phyloP scores from a whole-genome alignment of 2,797 vertebrate species.

The Danio kyathit region DNA sequence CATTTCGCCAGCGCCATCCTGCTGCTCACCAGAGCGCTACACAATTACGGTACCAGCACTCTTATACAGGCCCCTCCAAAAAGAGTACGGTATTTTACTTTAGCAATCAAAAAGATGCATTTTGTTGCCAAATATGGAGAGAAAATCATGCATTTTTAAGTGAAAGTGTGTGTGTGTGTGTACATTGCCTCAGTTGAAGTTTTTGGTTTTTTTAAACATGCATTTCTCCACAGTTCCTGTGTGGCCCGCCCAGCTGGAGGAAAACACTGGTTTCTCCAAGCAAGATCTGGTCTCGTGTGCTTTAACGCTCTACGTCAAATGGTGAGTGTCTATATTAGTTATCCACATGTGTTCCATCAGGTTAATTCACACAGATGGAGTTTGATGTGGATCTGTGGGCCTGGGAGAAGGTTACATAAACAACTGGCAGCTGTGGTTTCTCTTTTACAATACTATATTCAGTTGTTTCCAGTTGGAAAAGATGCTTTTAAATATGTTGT shows the following conservation, averaged over 20 bases:
- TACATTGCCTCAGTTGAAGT: too few species aligned
- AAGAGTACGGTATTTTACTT: too few species aligned
- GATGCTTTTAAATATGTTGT: too few species aligned
- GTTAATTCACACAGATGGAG: neutral
- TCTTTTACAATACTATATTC: too few species aligned
- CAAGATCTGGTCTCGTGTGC: constrained; percentile 86
- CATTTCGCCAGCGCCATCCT: constrained; percentile 86
- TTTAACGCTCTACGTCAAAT: constrained; percentile 90
- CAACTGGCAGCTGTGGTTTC: too few species aligned
- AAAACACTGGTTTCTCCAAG: constrained; percentile 89
- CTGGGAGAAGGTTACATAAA: too few species aligned
- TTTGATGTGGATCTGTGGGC: neutral
- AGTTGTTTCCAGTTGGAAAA: too few species aligned
- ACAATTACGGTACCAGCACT: constrained; percentile 83
- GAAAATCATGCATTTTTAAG: too few species aligned
- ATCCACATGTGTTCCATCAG: neutral
- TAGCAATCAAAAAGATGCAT: too few species aligned
- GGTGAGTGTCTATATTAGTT: constrained; percentile 78
- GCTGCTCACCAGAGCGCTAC: constrained; percentile 87
- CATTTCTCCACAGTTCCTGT: constrained; percentile 80
- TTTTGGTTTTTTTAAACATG: neutral
- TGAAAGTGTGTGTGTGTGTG: too few species aligned
- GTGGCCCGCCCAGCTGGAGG: constrained; percentile 87
- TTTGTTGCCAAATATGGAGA: too few species aligned
- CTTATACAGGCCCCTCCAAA: neutral